Evolutionary conservation across 2,113 vertebrate genomes (phyloP), one percentile per base, ranked within the genome.

Genomic region (Stigmatopora argus): DNA sequence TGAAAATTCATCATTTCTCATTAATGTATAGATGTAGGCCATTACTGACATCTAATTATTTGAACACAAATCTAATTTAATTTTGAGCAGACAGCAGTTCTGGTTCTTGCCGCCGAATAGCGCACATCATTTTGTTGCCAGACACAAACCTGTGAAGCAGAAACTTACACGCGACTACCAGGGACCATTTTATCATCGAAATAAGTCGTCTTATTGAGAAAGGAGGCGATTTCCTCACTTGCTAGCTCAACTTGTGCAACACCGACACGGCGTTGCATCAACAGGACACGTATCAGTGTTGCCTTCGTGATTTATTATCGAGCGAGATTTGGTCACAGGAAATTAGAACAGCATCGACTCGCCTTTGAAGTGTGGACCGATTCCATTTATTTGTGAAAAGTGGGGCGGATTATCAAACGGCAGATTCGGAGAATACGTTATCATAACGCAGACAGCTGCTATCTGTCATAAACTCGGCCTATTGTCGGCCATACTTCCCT

Each of bases 381-480:
- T 82, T 72, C 80, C 77, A 84, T 84, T 86, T 87, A 85, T 82
- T 77, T 83, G 79, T 77, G 83, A 78, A 86, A 85, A 80, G 83
- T 85, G 83, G 81, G 83, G 78, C 80, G 81, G 84, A 89, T 88
- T 87, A 88, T 88, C 85, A 85, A 76, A 81, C 79, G 67, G 84
- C 78, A 81, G 87, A 85, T 89, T 84, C 77, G 78, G 85, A 89
- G 86, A 88, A 86, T 88, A 85, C 86, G 84, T 88, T 87, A 87
- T 88, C 83, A 68, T 74, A 35, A 68, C 78, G 72, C 80, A 81
- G 85, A 82, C 86, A 88, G 85, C 86, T 88, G 83, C 86, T 89
- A 89, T 89, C 86, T 89, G 88, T 85, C 88, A 88, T 85, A 88
- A 85, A 88, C 85, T 83, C 83, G 70, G 72, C 73, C 88, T 88